Base-by-base conservation (phyloP, 2,797 vertebrate genomes). In the Melanotaenia parkinsoni region DNA sequence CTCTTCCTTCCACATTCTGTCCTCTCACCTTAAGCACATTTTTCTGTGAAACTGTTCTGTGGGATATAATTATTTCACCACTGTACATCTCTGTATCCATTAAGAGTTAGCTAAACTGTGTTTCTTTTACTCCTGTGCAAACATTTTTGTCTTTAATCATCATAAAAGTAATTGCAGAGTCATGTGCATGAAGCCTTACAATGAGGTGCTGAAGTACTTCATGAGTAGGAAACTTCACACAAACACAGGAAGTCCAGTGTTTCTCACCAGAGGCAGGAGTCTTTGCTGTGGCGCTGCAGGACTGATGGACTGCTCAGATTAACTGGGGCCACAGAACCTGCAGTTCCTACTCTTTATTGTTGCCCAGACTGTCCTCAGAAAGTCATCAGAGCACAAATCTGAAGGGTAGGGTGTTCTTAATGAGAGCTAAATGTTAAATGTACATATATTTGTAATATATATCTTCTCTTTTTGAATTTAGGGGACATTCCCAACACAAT, bases 181-280 rank as follows among this genome's bases (percentile, higher is more conserved):
- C 84, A 89, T 90, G 86, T 77, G 87, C 84, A 64, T 4, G 70
- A 56, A 81, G 80, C 66, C 82, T 86, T 84, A 95, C 93, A 95
- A 94, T 94, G 91, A 94, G 92, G 92, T 95, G 93, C 93, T 92
- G 93, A 95, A 94, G 91, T 93, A 91, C 94, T 94, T 94, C 92
- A 95, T 90, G 92, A 88, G 92, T 94, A 97, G 97, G 97, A 99
- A 99, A 96, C 94, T 92, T 92, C 93, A 95, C 93, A 99, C 97
- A 99, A 99, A 99, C 96, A 96, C 96, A 98, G 98, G 97, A 99
- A 99, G 95, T 92, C 83, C 89, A 88, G 93, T 85, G 94, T 92
- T 95, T 96, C 93, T 90, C 95, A 91, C 93, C 83, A 89, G 95
- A 95, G 94, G 94, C 94, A 94, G 91, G 93, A 93, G 94, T 90